Percentiles rank a stretch among this genome's conserved stretches.
Conservation (phyloP, 2,888 invertebrate genomes). For the Drosophila macrospina region DNA sequence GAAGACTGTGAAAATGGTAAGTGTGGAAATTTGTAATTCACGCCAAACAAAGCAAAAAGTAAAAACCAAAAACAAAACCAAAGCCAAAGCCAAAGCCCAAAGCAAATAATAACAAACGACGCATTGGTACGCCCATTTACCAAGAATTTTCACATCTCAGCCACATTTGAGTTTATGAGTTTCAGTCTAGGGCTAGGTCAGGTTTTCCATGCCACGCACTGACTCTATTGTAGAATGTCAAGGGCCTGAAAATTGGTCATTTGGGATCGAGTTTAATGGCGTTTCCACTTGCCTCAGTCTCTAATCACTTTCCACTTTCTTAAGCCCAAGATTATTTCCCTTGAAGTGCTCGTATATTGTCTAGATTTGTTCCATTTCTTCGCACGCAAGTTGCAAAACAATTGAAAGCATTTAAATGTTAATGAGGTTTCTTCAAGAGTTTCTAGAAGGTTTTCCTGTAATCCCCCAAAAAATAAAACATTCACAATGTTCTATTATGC, state of each 20-base stretch:
- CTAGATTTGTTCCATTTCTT: slow-evolving; percentile 1
- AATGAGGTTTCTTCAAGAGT: slow-evolving; percentile 2
- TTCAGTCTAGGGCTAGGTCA: slow-evolving; percentile 42
- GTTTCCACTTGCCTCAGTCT: not conserved
- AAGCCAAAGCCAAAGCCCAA: slow-evolving; percentile 15
- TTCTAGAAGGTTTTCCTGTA: not conserved
- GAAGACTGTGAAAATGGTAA: slow-evolving; percentile 56
- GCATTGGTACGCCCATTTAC: slow-evolving; percentile 30
- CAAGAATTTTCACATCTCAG: slow-evolving; percentile 47
- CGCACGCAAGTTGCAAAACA: slow-evolving; percentile 7
- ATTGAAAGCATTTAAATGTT: slow-evolving; percentile 13
- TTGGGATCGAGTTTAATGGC: slow-evolving; percentile 18
- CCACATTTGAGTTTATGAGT: slow-evolving; percentile 19
- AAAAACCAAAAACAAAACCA: slow-evolving; percentile 17
- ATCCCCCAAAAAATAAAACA: too few relatives aligned
- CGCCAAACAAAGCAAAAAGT: slow-evolving; percentile 10
- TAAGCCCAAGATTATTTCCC: not conserved
- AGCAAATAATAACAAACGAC: slow-evolving; percentile 19
- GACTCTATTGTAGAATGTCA: slow-evolving; percentile 30
- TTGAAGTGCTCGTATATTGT: not conserved
- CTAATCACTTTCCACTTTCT: slow-evolving; percentile 31
- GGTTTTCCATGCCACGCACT: slow-evolving; percentile 23
- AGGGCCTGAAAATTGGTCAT: slow-evolving; percentile 24
- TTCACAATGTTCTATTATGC: too few relatives aligned
- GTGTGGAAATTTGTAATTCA: slow-evolving; percentile 35